Conservation (phyloP, 2,888 invertebrate species). For the Melinaea menophilus region DNA sequence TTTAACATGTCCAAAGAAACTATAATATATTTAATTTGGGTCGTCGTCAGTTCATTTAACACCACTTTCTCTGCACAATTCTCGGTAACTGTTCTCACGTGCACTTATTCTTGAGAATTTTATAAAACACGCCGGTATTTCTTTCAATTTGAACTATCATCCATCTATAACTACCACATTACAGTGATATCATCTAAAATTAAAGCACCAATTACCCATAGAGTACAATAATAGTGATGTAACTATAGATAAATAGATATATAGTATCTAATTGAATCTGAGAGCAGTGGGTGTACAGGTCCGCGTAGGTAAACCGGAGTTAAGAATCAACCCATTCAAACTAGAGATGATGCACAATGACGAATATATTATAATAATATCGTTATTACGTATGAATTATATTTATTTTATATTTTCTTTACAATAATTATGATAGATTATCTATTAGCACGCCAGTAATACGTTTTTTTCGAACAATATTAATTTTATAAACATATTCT, state of each 20-base stretch:
- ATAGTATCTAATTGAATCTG: background rate
- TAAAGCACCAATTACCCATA: too few species aligned
- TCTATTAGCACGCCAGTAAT: too few species aligned
- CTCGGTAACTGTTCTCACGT: conserved; percentile 34
- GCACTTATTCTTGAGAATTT: conserved; percentile 10
- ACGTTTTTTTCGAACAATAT: too few species aligned
- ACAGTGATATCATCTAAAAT: too few species aligned
- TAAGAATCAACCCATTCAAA: conserved; percentile 30
- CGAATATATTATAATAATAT: conserved; percentile 1
- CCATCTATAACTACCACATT: too few species aligned
- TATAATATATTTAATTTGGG: conserved; percentile 49
- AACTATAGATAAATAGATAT: too few species aligned
- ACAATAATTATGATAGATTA: too few species aligned
- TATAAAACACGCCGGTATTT: background rate
- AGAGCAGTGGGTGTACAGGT: conserved; percentile 36
- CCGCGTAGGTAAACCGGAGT: conserved; percentile 60
- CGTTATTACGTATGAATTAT: background rate
- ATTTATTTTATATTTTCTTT: background rate
- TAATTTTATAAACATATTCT: too few species aligned
- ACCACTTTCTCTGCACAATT: conserved; percentile 51
- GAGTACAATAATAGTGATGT: too few species aligned
- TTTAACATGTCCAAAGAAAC: conserved; percentile 38
- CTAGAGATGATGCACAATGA: conserved; percentile 29
- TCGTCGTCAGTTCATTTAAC: conserved; percentile 51
- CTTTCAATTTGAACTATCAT: too few species aligned